phyloP scores from a whole-genome alignment of 2,888 invertebrate genomes.

The Furcula furcula region DNA sequence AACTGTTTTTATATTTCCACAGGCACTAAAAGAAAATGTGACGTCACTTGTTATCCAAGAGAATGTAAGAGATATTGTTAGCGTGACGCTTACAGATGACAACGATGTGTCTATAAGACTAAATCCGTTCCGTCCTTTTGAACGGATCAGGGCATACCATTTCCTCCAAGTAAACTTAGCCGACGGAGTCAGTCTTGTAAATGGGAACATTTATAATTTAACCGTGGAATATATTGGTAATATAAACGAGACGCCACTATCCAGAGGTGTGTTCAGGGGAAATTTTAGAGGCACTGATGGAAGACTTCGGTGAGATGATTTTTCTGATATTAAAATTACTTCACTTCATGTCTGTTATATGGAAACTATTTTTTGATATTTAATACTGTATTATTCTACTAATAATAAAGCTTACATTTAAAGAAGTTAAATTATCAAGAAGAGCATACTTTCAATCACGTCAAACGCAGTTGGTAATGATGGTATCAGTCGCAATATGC shows the following conservation, averaged over 20 bases:
- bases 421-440: too few relatives aligned
- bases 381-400: too few relatives aligned
- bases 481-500: too few relatives aligned
- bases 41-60: slow-evolving; percentile 57
- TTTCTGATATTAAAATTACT: too few relatives aligned
- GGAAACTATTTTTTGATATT: too few relatives aligned
- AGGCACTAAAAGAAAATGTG: slow-evolving; percentile 47
- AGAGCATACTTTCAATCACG: too few relatives aligned
- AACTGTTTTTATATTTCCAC: slow-evolving; percentile 28
- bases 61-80: slow-evolving; percentile 52
- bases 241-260: slow-evolving; percentile 70
- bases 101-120: slow-evolving; percentile 31
- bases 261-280: slow-evolving; percentile 70
- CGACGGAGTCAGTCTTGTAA: slow-evolving; percentile 41
- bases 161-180: slow-evolving; percentile 59
- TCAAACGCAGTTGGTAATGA: too few relatives aligned
- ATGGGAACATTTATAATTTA: slow-evolving; percentile 42
- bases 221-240: slow-evolving; percentile 59
- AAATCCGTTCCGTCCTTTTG: slow-evolving; percentile 34
- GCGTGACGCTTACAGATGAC: slow-evolving; percentile 37
- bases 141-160: slow-evolving; percentile 49
- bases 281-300: slow-evolving; percentile 52
- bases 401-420: too few relatives aligned
- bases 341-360: too few relatives aligned
- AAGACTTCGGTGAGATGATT: slow-evolving; percentile 52